Conservation (phyloP, 92 coral and sea anemone species). For the Metridium senile region DNA sequence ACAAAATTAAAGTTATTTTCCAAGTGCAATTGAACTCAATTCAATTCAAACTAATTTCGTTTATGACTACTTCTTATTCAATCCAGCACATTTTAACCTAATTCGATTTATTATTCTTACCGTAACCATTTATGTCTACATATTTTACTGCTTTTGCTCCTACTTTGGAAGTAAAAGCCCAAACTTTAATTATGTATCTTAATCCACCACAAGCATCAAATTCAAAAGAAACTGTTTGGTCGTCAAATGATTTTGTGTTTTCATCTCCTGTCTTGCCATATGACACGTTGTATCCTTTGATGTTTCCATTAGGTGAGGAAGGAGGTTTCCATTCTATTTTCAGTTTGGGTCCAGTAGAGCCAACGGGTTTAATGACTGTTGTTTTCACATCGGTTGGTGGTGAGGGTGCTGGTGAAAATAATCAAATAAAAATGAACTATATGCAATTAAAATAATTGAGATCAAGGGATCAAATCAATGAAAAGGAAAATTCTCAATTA, state of each 20-base stretch:
- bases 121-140: not conserved
- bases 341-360: not conserved
- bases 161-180: not conserved
- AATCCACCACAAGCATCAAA: slow-evolving; percentile 6
- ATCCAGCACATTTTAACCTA: too few relatives aligned
- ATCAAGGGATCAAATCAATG: too few relatives aligned
- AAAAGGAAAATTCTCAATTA: too few relatives aligned
- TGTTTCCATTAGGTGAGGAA: not conserved
- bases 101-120: not conserved
- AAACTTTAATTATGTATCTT: not conserved
- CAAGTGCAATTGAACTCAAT: not conserved
- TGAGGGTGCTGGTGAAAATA: slow-evolving; percentile 17
- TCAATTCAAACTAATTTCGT: not conserved
- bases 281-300: slow-evolving; percentile 1
- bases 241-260: not conserved
- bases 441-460: too few relatives aligned
- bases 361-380: slow-evolving; percentile 7
- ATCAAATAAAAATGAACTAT: too few relatives aligned
- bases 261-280: slow-evolving; percentile 1
- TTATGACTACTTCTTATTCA: not conserved
- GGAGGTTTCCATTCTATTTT: slow-evolving; percentile 18
- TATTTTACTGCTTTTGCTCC: not conserved
- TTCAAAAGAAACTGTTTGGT: not conserved
- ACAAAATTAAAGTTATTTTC: too few relatives aligned
- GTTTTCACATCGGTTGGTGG: slow-evolving; percentile 2